These are phyloP conservation scores for Scaptomyza hsui DNA, from an alignment of 1,140 invertebrate species.

Conservation along the genomic window DNA sequence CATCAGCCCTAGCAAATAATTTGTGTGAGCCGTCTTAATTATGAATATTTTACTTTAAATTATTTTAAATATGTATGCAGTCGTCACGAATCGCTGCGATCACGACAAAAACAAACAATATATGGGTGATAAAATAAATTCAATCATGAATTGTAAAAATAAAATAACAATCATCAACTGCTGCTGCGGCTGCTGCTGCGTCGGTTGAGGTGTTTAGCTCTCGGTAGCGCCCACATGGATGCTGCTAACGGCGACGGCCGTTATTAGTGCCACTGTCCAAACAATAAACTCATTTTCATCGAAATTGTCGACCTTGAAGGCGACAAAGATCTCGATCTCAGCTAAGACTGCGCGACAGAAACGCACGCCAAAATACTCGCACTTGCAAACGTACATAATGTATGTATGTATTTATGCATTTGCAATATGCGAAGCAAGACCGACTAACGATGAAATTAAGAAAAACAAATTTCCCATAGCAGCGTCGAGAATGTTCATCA, in stretches of 20 bases:
- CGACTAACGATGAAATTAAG: conserved; percentile 32
- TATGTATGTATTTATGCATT: conserved; percentile 8
- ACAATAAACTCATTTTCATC: conserved; percentile 80
- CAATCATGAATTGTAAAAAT: conserved; percentile 79
- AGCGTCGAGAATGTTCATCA: conserved; percentile 52
- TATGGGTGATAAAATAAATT: conserved; percentile 61
- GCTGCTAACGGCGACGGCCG: conserved; percentile 20
- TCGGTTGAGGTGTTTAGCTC: conserved; percentile 56
- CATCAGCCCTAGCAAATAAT: conserved; percentile 24
- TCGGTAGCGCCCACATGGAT: conserved; percentile 63
- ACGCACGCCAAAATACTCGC: conserved; percentile 14
- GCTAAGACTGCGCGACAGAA: conserved; percentile 30
- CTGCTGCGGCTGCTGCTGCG: conserved; percentile 2
- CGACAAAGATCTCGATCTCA: conserved; percentile 48
- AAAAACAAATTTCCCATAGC: conserved; percentile 43
- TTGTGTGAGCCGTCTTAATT: conserved; percentile 10
- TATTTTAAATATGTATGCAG: conserved; percentile 23
- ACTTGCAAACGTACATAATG: conserved; percentile 10
- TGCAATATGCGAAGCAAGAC: conserved; percentile 29
- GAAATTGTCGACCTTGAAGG: conserved; percentile 69
- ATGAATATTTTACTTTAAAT: conserved; percentile 5
- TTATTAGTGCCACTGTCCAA: conserved; percentile 70
- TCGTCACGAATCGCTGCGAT: conserved; percentile 32
- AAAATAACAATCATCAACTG: conserved; percentile 70
- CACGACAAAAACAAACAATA: conserved; percentile 26